Base-by-base conservation (phyloP, 2,797 vertebrate genomes). In the Macroramphosus scolopax region DNA sequence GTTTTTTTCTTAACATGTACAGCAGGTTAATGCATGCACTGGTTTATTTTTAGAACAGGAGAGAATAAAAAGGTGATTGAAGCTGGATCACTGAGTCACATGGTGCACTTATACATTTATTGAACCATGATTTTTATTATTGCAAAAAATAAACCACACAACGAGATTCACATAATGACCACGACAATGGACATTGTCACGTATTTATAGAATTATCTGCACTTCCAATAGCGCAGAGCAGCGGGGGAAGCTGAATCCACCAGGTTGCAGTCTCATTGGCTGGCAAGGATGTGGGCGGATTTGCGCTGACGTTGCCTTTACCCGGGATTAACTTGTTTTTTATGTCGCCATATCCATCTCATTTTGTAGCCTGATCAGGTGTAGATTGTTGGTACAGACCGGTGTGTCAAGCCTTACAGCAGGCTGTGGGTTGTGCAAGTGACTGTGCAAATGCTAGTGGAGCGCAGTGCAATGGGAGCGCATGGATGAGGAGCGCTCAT, bases 291-390 rank as follows among this genome's bases (percentile, higher is more conserved):
- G 76, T 81, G 62, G 84, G 85, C 68, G 80, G 78, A 55, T 75
- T 70, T 73, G 22, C 60, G 45, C 31, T 75, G 77, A 82, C 78
- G 79, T 76, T 66, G 29, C 9, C 63, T 13, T 36, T 61, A 42
- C 61, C 10, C 36, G 68, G 82, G 89, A 90, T 90, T 90, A 91
- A 87, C 81, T 83, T 89, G 83, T 83, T 78, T n/a, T 80, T 81
- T 58, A 79, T 82, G 75, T 84, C 80, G 80, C 72, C 80, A 77
- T 71, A 77, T 75, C 72, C 59, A 1, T 53, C 54, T 47, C 57
- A 28, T 63, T 59, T 54, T 25, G 3, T 36, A 8, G 22, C 32
- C 8, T 3, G 30, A 26, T 43, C 17, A 17, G 0, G n/a, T 3
- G 48, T 16, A 8, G 8, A 4, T 31, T 10, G 4, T 20, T 10